These are phyloP conservation scores for Pocillopora grandis DNA, from an alignment of 92 coral and sea anemone species.

Conservation along the genomic window DNA sequence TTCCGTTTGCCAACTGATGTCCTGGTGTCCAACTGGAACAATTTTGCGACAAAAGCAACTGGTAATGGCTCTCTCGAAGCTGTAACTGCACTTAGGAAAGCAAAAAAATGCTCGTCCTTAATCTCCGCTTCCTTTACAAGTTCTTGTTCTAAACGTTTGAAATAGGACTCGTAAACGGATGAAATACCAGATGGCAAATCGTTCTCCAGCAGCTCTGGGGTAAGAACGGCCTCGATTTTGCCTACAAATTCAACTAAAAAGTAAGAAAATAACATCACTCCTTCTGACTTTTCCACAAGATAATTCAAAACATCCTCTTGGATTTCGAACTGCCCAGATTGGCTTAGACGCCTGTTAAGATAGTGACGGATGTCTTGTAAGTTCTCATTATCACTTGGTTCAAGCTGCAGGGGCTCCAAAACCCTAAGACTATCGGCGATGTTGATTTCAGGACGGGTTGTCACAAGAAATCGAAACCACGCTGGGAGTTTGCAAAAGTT, in stretches of 20 bases:
- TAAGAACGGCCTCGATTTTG: neutral
- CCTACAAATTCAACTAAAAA: conserved; percentile 6
- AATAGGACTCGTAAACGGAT: neutral
- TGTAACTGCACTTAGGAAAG: neutral
- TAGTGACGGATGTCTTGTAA: conserved; percentile 24
- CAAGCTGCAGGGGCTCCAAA: conserved; percentile 30
- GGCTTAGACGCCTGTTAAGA: neutral
- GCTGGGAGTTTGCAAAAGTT: conserved; percentile 39
- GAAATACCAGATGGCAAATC: neutral
- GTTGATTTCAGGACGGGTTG: conserved; percentile 54
- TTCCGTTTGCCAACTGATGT: neutral
- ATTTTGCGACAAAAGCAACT: neutral
- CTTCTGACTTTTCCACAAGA: conserved; percentile 44
- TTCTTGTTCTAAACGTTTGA: neutral
- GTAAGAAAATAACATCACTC: neutral
- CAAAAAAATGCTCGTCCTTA: neutral
- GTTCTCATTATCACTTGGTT: conserved; percentile 43
- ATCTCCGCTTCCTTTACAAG: neutral
- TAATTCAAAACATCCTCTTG: neutral
- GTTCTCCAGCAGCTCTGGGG: neutral
- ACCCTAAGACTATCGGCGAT: conserved; percentile 14
- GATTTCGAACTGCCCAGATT: neutral
- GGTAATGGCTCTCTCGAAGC: conserved; percentile 35
- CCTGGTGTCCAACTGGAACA: neutral
- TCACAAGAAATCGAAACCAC: conserved; percentile 55